Base-by-base conservation (phyloP, 2,888 invertebrate genomes). In the Ellobium chinense region DNA sequence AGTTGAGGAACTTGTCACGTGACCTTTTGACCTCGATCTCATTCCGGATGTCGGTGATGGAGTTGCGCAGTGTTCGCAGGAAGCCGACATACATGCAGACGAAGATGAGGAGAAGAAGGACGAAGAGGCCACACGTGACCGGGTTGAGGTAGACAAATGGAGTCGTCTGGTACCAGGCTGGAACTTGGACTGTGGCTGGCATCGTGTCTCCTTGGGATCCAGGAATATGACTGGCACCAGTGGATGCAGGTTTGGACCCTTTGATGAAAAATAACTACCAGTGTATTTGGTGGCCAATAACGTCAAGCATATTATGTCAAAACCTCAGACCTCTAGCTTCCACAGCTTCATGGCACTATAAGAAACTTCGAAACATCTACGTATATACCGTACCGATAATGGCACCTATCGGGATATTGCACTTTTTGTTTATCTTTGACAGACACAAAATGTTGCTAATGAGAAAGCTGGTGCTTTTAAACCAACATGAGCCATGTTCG, bases 131-230 rank as follows among this genome's bases (percentile, higher is more conserved):
- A 36, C 73, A 79, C 18, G 73, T 72, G 56, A 83, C 77, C 39
- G 80, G 80, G 75, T 80, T 80, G n/a, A 83, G 65, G 78, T 80
- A 83, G 54, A 78, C 63, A 29, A 83, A 36, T 7, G 73, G 66
- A 27, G 62, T 46, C 14, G 39, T 21, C 5, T 74, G 74, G 36
- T 63, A 34, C 14, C 29, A 27, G 24, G 54, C 1, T 7, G 66
- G 27, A 14, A 29, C 63, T 36, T 31, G 24, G 0, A 36, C 34
- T 0, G 36, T 14, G 7, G 24, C 18, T 60, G 60, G 60, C 12
- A n/a, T n/a, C 24, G 24, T 21, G 24, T 56, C 24, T 21, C 24
- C 27, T 18, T 68, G 68, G 34, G 31, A 70, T 7, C n/a, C 69
- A 2, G 14, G 14, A 14, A 4, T 14, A 0, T 54, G 69, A n/a